Evolutionary conservation across 1,140 invertebrate species (phyloP).

Genomic region (Atta colombica): DNA sequence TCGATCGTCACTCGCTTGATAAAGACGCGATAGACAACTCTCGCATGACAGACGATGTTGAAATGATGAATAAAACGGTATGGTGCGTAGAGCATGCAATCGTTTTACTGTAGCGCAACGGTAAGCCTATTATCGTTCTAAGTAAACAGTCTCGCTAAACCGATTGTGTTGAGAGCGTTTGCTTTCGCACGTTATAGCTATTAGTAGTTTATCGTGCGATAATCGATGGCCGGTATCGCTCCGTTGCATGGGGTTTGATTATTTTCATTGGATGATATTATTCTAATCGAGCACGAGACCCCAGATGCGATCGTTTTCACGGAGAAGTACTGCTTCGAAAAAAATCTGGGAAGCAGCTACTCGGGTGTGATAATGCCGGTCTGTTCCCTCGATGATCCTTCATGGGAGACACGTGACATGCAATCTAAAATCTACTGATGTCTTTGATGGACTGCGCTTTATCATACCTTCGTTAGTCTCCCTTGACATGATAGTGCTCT

Average conservation of each 20-base stretch:
- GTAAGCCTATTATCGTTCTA: constrained; percentile 75
- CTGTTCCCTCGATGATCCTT: constrained; percentile 40
- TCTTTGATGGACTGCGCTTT: not conserved
- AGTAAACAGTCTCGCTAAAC: constrained; percentile 73
- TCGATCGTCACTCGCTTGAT: constrained; percentile 28
- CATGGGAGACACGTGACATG: constrained; percentile 33
- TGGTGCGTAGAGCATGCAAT: constrained; percentile 13
- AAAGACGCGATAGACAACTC: constrained; percentile 31
- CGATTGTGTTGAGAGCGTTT: constrained; percentile 75
- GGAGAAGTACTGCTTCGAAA: constrained; percentile 13
- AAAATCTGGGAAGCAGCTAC: constrained; percentile 38
- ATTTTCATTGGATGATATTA: constrained; percentile 57
- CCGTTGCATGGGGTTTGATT: constrained; percentile 27
- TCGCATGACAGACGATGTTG: not conserved
- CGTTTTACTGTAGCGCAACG: constrained; percentile 35
- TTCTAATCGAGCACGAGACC: constrained; percentile 6
- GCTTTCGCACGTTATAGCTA: constrained; percentile 80
- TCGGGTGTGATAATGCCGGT: constrained; percentile 61
- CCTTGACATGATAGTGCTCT: constrained; percentile 4
- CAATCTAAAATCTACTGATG: constrained; percentile 53
- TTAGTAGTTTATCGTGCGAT: constrained; percentile 59
- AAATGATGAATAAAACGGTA: constrained; percentile 38
- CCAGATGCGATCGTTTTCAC: constrained; percentile 64
- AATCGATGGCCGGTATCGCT: constrained; percentile 17
- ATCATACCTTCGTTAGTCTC: constrained; percentile 14